These are phyloP conservation scores for Rattus norvegicus DNA, from an alignment of 2,113 vertebrate species.

Conservation along the genomic window DNA sequence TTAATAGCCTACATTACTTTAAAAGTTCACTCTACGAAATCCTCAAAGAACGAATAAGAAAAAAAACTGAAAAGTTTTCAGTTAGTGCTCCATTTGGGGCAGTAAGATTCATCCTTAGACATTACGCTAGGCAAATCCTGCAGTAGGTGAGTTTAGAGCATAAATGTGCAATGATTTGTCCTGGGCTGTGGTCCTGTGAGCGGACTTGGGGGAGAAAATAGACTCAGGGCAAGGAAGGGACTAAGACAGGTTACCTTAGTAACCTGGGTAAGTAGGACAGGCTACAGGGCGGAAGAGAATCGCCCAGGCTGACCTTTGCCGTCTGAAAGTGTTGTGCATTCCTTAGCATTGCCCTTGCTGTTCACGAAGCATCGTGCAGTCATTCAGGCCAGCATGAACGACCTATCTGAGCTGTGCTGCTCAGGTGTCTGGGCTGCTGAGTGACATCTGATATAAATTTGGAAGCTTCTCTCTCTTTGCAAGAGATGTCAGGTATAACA, in stretches of 20 bases:
- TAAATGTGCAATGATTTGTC: background rate
- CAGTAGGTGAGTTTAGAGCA: background rate
- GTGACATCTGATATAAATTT: background rate
- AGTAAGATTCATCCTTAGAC: background rate
- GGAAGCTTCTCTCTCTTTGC: background rate
- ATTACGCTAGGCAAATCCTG: background rate
- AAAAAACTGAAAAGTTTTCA: background rate
- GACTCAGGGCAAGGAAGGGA: background rate
- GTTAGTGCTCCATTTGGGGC: background rate
- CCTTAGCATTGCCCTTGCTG: background rate
- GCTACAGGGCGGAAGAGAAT: background rate
- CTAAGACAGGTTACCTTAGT: background rate
- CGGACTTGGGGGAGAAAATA: background rate
- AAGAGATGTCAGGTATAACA: background rate
- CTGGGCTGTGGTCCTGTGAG: background rate
- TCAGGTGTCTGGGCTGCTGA: background rate
- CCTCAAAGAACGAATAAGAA: background rate
- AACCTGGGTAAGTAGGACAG: background rate
- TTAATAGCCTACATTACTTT: background rate
- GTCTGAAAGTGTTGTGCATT: background rate
- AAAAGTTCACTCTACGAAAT: background rate
- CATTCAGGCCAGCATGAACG: background rate
- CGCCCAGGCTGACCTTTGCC: background rate
- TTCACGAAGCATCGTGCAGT: background rate
- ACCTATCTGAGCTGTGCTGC: background rate